A percentile compares a stretch with the other conserved stretches of the same genome.
These are phyloP conservation scores for Athripsodes cinereus DNA, from an alignment of 2,888 invertebrate species.

Conservation along the genomic window DNA sequence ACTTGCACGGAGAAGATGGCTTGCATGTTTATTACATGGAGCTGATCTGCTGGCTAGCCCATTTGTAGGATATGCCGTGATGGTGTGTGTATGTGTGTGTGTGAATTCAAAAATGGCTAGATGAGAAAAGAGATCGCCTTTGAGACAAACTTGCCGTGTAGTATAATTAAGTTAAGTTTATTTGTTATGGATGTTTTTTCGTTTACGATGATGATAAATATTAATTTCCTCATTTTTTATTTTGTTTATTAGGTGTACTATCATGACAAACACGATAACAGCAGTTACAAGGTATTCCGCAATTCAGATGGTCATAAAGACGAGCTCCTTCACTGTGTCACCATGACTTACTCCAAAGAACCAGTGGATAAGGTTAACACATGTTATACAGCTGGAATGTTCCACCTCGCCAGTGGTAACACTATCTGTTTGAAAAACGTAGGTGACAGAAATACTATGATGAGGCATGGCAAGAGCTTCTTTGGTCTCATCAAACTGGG, in stretches of 20 bases:
- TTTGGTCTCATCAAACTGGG: slow-evolving; percentile 75
- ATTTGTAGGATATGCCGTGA: too few relatives aligned
- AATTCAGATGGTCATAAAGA: slow-evolving; percentile 45
- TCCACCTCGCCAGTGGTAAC: slow-evolving; percentile 59
- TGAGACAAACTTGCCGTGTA: too few relatives aligned
- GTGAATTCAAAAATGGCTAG: too few relatives aligned
- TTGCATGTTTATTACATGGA: too few relatives aligned
- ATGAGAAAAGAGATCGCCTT: too few relatives aligned
- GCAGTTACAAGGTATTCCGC: slow-evolving; percentile 66
- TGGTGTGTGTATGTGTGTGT: too few relatives aligned
- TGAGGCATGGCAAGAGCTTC: slow-evolving; percentile 73
- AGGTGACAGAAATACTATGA: slow-evolving; percentile 59
- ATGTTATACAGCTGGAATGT: slow-evolving; percentile 66
- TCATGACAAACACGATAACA: slow-evolving; percentile 68
- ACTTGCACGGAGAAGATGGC: too few relatives aligned
- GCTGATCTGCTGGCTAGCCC: too few relatives aligned
- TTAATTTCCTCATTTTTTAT: too few relatives aligned
- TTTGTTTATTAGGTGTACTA: slow-evolving; percentile 78
- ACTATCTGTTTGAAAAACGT: slow-evolving; percentile 64
- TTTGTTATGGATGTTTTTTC: too few relatives aligned
- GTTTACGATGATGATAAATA: too few relatives aligned
- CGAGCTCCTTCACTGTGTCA: slow-evolving; percentile 66
- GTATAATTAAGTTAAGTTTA: too few relatives aligned
- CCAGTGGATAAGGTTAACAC: slow-evolving; percentile 60
- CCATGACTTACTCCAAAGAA: slow-evolving; percentile 54